phyloP scores from a whole-genome alignment of 2,888 invertebrate species.

The Sminthurides aquaticus region DNA sequence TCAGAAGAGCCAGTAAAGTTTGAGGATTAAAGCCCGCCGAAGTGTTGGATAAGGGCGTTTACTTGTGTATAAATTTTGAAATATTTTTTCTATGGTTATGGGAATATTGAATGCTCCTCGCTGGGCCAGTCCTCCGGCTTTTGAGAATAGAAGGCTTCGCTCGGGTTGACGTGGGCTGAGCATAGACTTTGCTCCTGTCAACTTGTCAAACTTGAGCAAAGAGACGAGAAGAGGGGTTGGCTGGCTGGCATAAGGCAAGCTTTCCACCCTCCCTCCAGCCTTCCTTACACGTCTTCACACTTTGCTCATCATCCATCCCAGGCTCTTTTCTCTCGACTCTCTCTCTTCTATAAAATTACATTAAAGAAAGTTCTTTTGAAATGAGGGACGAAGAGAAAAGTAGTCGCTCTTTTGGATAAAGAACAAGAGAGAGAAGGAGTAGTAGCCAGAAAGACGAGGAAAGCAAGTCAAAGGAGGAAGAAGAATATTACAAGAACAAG shows the following conservation, averaged over 20 bases:
- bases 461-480: no score
- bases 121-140: no score
- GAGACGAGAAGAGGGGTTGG: slow-evolving; percentile 1
- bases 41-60: no score
- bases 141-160: slow-evolving; percentile 1
- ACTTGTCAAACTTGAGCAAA: slow-evolving; percentile 21
- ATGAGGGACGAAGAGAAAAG: background rate
- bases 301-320: no score
- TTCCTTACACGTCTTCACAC: no score
- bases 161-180: slow-evolving; percentile 16
- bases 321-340: background rate
- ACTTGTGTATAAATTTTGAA: no score
- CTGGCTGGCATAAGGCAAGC: background rate
- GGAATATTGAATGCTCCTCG: no score
- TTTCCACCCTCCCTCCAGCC: no score
- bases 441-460: background rate
- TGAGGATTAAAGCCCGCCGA: no score
- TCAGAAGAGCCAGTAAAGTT: no score
- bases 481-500: background rate
- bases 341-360: background rate
- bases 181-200: slow-evolving; percentile 22
- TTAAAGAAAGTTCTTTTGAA: background rate
- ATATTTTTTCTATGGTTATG: no score
- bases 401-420: background rate
- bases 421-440: background rate